These are phyloP conservation scores for Tylochromis polylepis DNA, from an alignment of 2,113 vertebrate species.

Conservation along the genomic window DNA sequence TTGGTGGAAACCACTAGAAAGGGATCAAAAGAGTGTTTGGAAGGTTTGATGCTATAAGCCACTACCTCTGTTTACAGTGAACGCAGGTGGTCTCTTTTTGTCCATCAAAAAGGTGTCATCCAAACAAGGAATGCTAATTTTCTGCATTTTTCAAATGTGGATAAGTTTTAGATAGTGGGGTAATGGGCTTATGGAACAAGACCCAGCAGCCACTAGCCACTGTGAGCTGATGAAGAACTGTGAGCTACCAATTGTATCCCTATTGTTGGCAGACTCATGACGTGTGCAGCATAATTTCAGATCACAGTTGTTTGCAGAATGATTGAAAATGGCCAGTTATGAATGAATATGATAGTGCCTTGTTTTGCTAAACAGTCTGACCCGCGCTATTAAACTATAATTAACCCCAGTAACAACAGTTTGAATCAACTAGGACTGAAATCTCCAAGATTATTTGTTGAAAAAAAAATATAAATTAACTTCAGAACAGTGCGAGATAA, in stretches of 20 bases:
- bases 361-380: background rate
- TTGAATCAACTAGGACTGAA: background rate
- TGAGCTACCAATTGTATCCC: background rate
- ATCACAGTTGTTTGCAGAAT: background rate
- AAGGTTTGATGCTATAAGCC: background rate
- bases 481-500: background rate
- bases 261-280: background rate
- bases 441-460: background rate
- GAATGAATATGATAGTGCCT: background rate
- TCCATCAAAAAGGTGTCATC: background rate
- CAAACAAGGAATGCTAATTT: background rate
- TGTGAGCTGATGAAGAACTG: background rate
- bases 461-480: background rate
- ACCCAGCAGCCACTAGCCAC: background rate
- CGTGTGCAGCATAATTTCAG: background rate
- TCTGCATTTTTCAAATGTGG: background rate
- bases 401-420: background rate
- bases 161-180: background rate
- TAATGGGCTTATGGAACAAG: background rate
- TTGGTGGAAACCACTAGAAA: background rate
- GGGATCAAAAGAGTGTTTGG: accelerated
- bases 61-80: background rate
- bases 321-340: background rate
- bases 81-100: background rate
- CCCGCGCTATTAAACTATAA: background rate